A percentile compares a stretch with the other conserved stretches of the same genome.
These are phyloP conservation scores for Drosophila multiciliata DNA, from an alignment of 2,888 invertebrate genomes.

Conservation along the genomic window DNA sequence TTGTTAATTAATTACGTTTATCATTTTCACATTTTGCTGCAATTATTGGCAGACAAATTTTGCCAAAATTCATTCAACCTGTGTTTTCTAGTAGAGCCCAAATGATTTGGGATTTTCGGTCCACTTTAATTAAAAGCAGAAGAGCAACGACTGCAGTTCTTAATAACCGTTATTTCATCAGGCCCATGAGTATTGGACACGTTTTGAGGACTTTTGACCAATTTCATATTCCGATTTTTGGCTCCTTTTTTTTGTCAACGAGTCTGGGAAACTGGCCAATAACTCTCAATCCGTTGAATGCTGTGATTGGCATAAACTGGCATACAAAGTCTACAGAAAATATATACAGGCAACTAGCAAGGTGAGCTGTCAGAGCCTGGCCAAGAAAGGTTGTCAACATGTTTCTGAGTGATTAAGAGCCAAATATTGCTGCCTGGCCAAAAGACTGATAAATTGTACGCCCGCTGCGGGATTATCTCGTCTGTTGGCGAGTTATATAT, in stretches of 20 bases:
- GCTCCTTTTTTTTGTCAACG: neutral
- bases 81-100: neutral
- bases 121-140: neutral
- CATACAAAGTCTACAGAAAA: neutral
- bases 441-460: neutral
- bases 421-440: neutral
- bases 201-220: neutral
- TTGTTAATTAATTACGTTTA: constrained; percentile 55
- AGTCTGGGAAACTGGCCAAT: neutral
- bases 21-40: constrained; percentile 25
- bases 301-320: neutral
- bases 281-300: neutral
- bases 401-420: neutral
- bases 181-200: neutral
- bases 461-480: neutral
- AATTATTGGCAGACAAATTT: neutral
- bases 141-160: neutral
- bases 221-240: neutral
- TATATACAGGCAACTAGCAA: neutral
- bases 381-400: neutral
- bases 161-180: neutral
- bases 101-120: neutral
- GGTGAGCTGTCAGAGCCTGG: neutral
- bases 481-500: neutral
- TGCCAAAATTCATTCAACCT: neutral